Evolutionary conservation across 2,113 vertebrate species (phyloP).

Genomic region (Poeciliopsis prolifica): DNA sequence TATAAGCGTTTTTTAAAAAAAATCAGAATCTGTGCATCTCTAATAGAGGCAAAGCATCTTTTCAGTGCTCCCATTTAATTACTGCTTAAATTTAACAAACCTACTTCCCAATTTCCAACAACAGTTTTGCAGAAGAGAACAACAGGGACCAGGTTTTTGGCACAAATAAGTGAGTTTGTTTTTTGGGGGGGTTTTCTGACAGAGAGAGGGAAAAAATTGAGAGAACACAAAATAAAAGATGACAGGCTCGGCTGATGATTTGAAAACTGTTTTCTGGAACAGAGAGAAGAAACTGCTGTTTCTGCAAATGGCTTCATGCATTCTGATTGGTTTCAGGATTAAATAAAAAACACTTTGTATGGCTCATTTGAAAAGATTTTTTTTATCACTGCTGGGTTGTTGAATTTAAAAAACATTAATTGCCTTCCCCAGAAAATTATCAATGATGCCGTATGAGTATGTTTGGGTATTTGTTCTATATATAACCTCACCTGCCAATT

Average conservation of each 20-base stretch:
- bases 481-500: conserved; percentile 23
- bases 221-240: conserved; percentile 21
- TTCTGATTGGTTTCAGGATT: conserved; percentile 17
- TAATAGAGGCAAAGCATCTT: not conserved
- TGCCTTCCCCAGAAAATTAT: conserved; percentile 1
- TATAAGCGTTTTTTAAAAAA: too few species aligned
- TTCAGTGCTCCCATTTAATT: not conserved
- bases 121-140: not conserved
- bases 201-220: not conserved
- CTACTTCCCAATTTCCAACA: conserved; percentile 3
- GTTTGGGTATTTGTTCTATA: conserved; percentile 36
- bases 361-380: conserved; percentile 16
- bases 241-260: conserved; percentile 21
- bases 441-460: not conserved
- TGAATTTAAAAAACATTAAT: conserved; percentile 5
- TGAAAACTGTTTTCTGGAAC: conserved; percentile 4
- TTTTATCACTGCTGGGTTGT: not conserved
- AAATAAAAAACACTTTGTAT: conserved; percentile 4
- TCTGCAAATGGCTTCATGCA: conserved; percentile 26
- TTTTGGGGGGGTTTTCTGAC: conserved; percentile 9
- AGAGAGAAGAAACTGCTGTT: conserved; percentile 34
- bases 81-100: not conserved
- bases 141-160: conserved; percentile 1
- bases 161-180: not conserved
- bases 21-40: not conserved